Percentiles rank a stretch among this genome's conserved stretches.
These are phyloP conservation scores for Labia minor DNA, from an alignment of 2,888 invertebrate genomes.

Conservation along the genomic window DNA sequence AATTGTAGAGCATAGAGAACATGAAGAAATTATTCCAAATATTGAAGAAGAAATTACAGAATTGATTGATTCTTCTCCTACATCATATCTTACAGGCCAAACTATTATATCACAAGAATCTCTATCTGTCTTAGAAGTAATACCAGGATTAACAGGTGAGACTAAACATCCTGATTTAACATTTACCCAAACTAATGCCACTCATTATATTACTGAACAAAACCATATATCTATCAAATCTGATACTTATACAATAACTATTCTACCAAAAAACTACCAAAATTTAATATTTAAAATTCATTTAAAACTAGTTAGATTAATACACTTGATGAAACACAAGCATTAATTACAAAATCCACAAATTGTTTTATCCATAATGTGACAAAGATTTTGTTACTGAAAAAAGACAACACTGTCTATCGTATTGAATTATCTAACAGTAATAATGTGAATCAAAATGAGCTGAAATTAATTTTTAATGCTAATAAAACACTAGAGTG, in stretches of 20 bases:
- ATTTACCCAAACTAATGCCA: constrained; percentile 25
- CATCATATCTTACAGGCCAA: constrained; percentile 25
- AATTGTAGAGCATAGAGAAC: constrained; percentile 25
- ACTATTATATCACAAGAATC: constrained; percentile 28
- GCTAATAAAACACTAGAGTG: too few relatives aligned
- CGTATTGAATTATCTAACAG: too few relatives aligned
- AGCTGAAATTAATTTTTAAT: too few relatives aligned
- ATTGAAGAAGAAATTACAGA: constrained; percentile 16
- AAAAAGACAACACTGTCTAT: too few relatives aligned
- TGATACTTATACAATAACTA: constrained; percentile 23
- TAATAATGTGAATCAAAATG: too few relatives aligned
- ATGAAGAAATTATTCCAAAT: constrained; percentile 17
- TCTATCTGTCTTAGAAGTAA: constrained; percentile 26
- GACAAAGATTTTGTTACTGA: too few relatives aligned
- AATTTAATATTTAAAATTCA: constrained; percentile 23
- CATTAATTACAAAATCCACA: too few relatives aligned
- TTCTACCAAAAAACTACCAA: constrained; percentile 19
- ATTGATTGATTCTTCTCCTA: neutral
- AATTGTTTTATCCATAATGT: too few relatives aligned
- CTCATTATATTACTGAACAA: constrained; percentile 25
- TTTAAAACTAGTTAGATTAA: constrained; percentile 24
- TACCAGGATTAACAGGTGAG: constrained; percentile 24
- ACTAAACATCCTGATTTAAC: constrained; percentile 22
- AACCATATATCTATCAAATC: constrained; percentile 22
- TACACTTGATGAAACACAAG: constrained; percentile 24